Base-by-base conservation (phyloP, 2,113 vertebrate genomes). In the Erythrocercus mccallii region DNA sequence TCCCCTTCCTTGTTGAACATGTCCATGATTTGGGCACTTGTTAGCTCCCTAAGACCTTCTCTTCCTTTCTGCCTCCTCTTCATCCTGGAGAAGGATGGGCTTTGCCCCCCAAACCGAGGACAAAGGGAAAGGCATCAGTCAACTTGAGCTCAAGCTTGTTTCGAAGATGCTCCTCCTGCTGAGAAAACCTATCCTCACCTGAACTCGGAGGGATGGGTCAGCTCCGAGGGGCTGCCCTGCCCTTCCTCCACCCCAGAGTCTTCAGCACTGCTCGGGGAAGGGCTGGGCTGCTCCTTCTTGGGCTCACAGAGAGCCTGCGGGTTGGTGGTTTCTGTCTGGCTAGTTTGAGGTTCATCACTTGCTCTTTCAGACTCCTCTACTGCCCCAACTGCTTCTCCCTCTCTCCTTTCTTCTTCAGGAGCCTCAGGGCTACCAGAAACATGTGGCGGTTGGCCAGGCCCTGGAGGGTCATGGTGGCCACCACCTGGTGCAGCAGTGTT, bases 391-490 rank as follows among this genome's bases (percentile, higher is more conserved):
- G 97, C 40, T 94, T 97, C 82, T 98, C 96, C 88, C 95, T 92
- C 97, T 98, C 94, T 78, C 97, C 96, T 90, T 94, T 89, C 96
- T 90, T 98, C 94, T 97, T 96, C 64, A 98, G 95, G 62, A 99
- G 97, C 88, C 98, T 98, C 98, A 99, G 97, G 71, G 98, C 99
- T 81, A 99, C 98, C 92, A 98, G 97, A 93, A 98, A 99, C 97
- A 99, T 99, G 96, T 97, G 98, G 94, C 95, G 98, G 96, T 98
- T 99, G 98, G 98, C 99, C 93, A 98, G 97, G 88, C 99, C 99
- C 98, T 99, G 99, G 27, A 99, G 97, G 1, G 99, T 99, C 99
- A 99, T 99, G 70, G 99, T 98, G 47, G 99, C 99, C 79, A 98
- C 99, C 96, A 99, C 99, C 91, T 98, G 98, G 35, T 98, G 98